A percentile compares a stretch with the other conserved stretches of the same genome.
Evolutionary conservation across 92 coral and sea anemone genomes (phyloP).

Genomic region (Isaurus tuberculatus): DNA sequence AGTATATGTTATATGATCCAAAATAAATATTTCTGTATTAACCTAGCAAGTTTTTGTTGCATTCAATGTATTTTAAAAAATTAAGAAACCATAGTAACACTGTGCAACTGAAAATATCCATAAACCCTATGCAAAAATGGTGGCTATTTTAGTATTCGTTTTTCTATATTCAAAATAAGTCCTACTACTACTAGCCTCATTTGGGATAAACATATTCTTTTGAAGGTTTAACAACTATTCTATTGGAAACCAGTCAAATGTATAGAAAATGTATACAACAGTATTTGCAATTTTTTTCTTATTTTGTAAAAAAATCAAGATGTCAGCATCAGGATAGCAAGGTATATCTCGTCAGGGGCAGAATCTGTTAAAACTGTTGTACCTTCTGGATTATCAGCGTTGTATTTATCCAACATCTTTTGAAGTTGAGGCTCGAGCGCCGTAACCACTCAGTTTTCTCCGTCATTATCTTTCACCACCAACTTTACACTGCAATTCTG

Average conservation of each 20-base stretch:
- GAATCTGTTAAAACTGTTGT: background rate
- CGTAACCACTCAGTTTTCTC: background rate
- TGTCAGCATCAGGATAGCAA: too few relatives aligned
- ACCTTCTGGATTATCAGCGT: constrained; percentile 4
- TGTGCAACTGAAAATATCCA: constrained; percentile 17
- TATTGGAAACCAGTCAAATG: constrained; percentile 7
- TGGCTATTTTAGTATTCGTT: constrained; percentile 4
- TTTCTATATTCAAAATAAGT: constrained; percentile 7
- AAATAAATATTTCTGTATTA: background rate
- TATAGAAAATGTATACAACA: background rate
- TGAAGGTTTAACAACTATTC: background rate
- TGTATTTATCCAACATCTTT: background rate
- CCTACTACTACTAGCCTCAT: constrained; percentile 1
- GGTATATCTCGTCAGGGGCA: too few relatives aligned
- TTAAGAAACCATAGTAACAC: constrained; percentile 6
- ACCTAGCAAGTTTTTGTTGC: constrained; percentile 5
- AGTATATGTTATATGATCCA: constrained; percentile 9
- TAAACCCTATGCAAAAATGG: constrained; percentile 14
- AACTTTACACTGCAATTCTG: background rate
- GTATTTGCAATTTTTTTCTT: background rate
- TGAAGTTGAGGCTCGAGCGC: background rate
- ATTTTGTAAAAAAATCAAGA: constrained; percentile 8
- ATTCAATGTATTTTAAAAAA: constrained; percentile 6
- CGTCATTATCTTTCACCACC: background rate
- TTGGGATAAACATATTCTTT: background rate